Percentiles rank a stretch among this genome's conserved stretches.
These are phyloP conservation scores for Arbacia lixula DNA, from an alignment of 53 echinoderm and acorn worm genomes.

Conservation along the genomic window DNA sequence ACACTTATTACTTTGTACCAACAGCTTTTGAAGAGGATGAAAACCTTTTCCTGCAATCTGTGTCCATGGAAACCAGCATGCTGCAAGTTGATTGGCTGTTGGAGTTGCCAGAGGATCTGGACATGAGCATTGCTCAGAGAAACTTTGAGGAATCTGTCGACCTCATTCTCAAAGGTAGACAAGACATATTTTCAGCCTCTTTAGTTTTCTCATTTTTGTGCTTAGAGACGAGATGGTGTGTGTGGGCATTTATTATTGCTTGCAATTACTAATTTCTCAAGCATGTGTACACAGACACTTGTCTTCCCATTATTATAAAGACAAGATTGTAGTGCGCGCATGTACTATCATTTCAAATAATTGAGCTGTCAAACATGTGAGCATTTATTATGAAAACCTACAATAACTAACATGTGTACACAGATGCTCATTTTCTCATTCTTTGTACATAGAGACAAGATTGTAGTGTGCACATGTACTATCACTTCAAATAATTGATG, in stretches of 20 bases:
- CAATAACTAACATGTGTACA: too few relatives aligned
- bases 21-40: conserved; percentile 48
- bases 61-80: conserved; percentile 58
- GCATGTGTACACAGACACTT: neutral
- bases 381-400: too few relatives aligned
- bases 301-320: neutral
- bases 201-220: neutral
- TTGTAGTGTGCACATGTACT: too few relatives aligned
- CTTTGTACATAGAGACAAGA: too few relatives aligned
- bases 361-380: too few relatives aligned
- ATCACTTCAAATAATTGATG: too few relatives aligned
- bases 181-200: neutral
- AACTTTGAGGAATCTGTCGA: conserved; percentile 97
- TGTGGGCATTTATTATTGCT: too few relatives aligned
- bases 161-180: conserved; percentile 86
- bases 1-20: too few relatives aligned
- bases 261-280: too few relatives aligned
- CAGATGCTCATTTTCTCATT: too few relatives aligned
- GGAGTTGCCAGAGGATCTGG: conserved; percentile 89
- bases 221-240: too few relatives aligned
- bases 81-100: conserved; percentile 81
- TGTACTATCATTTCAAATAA: too few relatives aligned
- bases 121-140: conserved; percentile 73
- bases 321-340: neutral
- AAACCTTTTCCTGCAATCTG: conserved; percentile 36